Evolutionary conservation across 2,888 invertebrate species (phyloP).

Genomic region (Drosophila rellima): DNA sequence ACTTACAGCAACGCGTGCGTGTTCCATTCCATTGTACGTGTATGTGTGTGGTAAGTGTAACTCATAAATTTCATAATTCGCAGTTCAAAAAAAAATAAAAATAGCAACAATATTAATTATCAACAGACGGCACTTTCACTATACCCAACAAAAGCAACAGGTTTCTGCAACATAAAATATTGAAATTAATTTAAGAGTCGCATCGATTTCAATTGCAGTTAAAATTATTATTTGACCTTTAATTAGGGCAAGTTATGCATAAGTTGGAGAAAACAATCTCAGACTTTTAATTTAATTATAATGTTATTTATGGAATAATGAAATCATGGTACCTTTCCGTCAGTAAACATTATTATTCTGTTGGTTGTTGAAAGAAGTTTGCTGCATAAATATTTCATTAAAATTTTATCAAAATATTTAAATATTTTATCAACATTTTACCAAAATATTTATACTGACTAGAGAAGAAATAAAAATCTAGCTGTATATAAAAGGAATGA

Average conservation of each 20-base stretch:
- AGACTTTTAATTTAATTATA: too few relatives aligned
- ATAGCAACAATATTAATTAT: conserved; percentile 11
- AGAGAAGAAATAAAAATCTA: too few relatives aligned
- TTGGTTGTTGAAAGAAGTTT: too few relatives aligned
- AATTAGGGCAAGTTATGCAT: neutral
- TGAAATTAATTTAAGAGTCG: conserved; percentile 15
- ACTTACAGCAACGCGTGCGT: conserved; percentile 69
- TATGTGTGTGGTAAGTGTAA: conserved; percentile 20
- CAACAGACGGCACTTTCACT: conserved; percentile 56
- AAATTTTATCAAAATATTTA: too few relatives aligned
- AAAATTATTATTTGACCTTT: conserved; percentile 13
- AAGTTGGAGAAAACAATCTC: neutral
- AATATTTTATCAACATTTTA: too few relatives aligned
- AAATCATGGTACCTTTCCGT: too few relatives aligned
- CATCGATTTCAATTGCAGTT: conserved; percentile 11
- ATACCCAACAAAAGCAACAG: conserved; percentile 23
- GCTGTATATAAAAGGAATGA: too few relatives aligned
- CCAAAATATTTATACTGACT: too few relatives aligned
- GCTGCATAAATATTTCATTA: too few relatives aligned
- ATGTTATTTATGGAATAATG: too few relatives aligned
- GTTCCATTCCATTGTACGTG: conserved; percentile 38
- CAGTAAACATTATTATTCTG: too few relatives aligned
- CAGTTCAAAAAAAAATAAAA: conserved; percentile 27
- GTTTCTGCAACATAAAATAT: conserved; percentile 23
- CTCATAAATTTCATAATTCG: conserved; percentile 57